These are phyloP conservation scores for Lepilemur septentrionalis DNA, from an alignment of 2,797 vertebrate genomes.

Conservation along the genomic window DNA sequence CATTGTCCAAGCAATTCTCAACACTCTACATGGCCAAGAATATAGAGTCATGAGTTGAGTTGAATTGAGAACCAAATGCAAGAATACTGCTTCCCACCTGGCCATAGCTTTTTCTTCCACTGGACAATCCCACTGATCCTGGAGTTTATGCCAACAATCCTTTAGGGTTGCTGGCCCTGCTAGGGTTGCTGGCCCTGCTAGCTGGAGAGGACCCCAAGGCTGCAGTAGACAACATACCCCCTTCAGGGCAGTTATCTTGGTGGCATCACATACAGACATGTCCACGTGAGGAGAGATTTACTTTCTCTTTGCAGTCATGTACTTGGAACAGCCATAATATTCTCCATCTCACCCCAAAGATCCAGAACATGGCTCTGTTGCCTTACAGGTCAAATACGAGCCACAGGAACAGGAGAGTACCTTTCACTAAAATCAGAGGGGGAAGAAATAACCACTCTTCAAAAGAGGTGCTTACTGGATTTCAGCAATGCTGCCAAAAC, in stretches of 20 bases:
- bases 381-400: not conserved
- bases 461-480: constrained; percentile 90
- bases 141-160: not conserved
- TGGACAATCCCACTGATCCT: not conserved
- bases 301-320: not conserved
- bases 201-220: no score
- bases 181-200: no score
- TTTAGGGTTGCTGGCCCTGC: no score
- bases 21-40: not conserved
- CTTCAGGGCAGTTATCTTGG: not conserved
- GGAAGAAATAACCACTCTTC: constrained; percentile 45
- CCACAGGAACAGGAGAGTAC: not conserved
- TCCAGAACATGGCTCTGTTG: not conserved
- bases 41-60: not conserved
- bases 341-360: not conserved
- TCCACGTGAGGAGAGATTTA: not conserved
- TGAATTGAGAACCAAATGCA: not conserved
- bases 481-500: constrained; percentile 90
- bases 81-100: not conserved
- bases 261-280: fast-evolving
- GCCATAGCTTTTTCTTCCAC: not conserved
- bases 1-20: not conserved
- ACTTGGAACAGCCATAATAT: not conserved
- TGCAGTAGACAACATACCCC: not conserved
- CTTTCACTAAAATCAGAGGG: constrained; percentile 47